Evolutionary conservation across 2,797 vertebrate species (phyloP), one percentile per base, ranked within the genome.

Genomic region (Cheirogaleus major): DNA sequence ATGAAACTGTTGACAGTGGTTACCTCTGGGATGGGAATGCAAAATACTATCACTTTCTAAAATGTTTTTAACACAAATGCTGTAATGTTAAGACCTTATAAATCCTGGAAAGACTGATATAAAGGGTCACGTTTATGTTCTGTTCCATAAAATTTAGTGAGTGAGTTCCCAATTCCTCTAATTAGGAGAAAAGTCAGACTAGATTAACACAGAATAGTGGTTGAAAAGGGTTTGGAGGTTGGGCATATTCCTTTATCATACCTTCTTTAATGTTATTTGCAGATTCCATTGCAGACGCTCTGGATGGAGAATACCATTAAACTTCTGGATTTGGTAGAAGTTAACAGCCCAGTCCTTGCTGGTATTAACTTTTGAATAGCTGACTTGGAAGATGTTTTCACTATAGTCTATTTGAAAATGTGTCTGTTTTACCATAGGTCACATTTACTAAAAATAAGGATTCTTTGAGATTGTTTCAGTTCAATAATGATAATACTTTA

Each of bases 201-300:
- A 17, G 13, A 38, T 61, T 67, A 70, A 73, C 55, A 52, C 38
- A 80, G 38, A 88, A 84, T 79, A 52, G 41, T 27, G 48, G 38
- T 76, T 65, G 25, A 45, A 91, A 80, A 67, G 22, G 5, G 17
- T n/a, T 57, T 86, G n/a, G 15, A 59, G 15, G 1, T 35, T 55
- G 22, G 48, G 5, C 38, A 3, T 30, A n/a, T 85, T 79, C 50
- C 57, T 69, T 96, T 83, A 69, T 84, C 35, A 95, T 23, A 41
- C 30, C 52, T 48, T 80, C 38, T 75, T 91, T 52, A 30, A 89
- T 95, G 94, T 55, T 98, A 23, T 97, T 98, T 98, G 48, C 97
- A 99, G 99, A 98, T 99, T 80, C 99, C 99, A 25, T 83, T 99
- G 92, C 99, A 99, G 98, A 99, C 99, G 0, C 97, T 99, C 5